phyloP scores from a whole-genome alignment of 37 sponge, comb jelly and placozoan genomes.

The Lycopodina hypogea region DNA sequence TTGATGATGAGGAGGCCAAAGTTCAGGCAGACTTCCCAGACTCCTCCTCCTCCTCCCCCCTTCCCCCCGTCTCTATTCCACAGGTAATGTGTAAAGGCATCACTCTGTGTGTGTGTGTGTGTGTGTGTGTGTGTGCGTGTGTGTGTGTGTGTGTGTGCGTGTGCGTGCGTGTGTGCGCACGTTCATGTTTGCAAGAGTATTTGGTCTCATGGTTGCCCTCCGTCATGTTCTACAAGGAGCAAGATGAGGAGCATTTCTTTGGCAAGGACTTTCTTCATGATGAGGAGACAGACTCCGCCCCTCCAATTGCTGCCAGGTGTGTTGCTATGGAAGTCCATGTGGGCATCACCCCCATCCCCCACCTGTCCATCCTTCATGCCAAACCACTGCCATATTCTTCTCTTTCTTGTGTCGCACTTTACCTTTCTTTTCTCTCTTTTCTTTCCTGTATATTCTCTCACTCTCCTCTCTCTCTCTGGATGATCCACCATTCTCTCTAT shows the following conservation, averaged over 20 bases:
- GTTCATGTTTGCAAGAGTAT: neutral
- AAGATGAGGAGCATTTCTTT: constrained; percentile 26
- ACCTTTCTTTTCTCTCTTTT: no score
- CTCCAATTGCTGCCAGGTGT: neutral
- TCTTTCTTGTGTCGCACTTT: no score
- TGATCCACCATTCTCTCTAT: no score
- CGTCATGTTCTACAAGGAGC: neutral
- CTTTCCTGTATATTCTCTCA: no score
- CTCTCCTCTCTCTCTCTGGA: no score
- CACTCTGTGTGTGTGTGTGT: no score
- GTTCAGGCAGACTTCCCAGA: neutral
- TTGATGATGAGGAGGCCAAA: constrained; percentile 1
- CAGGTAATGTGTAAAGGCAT: neutral
- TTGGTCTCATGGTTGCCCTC: neutral
- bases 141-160: no score
- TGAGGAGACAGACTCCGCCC: constrained; percentile 22
- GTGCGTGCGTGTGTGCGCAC: no score
- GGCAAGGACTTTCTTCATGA: neutral
- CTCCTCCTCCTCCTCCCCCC: neutral
- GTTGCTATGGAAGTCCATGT: neutral
- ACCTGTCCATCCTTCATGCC: no score
- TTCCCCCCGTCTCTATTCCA: neutral
- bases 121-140: no score
- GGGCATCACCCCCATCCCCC: no score
- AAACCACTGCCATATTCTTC: no score